Conservation (phyloP, 1,140 invertebrate genomes). For the Glomeris maerens region DNA sequence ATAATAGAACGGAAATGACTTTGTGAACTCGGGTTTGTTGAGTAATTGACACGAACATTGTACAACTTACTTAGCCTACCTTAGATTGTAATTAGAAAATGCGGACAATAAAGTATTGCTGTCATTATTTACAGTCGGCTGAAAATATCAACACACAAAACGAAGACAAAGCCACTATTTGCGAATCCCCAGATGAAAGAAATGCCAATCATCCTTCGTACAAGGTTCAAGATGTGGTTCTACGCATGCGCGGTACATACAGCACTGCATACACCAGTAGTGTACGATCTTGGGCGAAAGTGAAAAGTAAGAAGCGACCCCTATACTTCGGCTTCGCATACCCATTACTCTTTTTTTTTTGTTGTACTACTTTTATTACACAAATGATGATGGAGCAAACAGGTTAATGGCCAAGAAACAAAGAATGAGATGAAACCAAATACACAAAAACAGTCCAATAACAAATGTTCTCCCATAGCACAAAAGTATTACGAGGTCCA, state of each 20-base stretch:
- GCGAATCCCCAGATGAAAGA: background rate
- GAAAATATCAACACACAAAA: slow-evolving; percentile 7
- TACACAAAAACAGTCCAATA: too few species aligned
- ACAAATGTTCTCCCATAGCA: too few species aligned
- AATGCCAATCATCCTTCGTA: slow-evolving; percentile 37
- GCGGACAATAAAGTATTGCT: background rate
- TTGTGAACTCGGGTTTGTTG: too few species aligned
- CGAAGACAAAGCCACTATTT: background rate
- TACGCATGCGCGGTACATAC: slow-evolving; percentile 37
- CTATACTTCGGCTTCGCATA: slow-evolving; percentile 6
- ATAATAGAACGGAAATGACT: too few species aligned
- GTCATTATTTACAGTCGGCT: slow-evolving; percentile 6
- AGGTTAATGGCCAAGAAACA: too few species aligned
- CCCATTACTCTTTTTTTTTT: background rate
- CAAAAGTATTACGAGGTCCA: too few species aligned
- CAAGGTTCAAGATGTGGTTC: slow-evolving; percentile 66
- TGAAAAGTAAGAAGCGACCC: slow-evolving; percentile 20
- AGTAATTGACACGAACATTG: too few species aligned
- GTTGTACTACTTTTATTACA: background rate
- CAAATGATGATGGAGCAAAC: background rate
- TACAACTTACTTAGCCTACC: too few species aligned
- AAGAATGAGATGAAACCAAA: slow-evolving; percentile 8
- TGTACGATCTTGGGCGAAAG: slow-evolving; percentile 18
- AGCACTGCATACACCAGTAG: slow-evolving; percentile 18
- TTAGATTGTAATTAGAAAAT: too few species aligned